phyloP scores from a whole-genome alignment of 2,797 vertebrate genomes.

The Liasis olivaceus region DNA sequence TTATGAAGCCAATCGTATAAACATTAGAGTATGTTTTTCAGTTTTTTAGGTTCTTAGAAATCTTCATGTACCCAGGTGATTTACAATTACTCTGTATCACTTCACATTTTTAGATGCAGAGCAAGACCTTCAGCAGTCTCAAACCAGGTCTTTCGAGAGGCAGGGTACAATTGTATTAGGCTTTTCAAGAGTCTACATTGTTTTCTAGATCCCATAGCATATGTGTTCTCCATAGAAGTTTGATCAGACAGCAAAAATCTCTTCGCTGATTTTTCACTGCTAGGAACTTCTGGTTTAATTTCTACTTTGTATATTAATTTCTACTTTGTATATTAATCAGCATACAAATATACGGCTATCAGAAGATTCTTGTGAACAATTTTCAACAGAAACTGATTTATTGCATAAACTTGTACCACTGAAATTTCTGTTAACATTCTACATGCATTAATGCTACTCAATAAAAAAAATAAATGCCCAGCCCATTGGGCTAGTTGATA shows the following conservation, averaged over 20 bases:
- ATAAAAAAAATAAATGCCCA: too few species aligned
- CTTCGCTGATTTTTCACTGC: not conserved
- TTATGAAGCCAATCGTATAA: not conserved
- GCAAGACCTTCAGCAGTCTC: not conserved
- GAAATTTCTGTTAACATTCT: too few species aligned
- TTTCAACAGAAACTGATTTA: too few species aligned
- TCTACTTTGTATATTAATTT: too few species aligned
- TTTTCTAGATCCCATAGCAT: not conserved
- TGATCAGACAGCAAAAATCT: not conserved
- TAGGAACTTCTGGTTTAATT: too few species aligned
- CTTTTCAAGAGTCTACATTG: not conserved
- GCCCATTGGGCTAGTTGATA: too few species aligned
- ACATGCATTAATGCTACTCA: too few species aligned
- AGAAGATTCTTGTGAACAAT: too few species aligned
- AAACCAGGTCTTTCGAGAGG: not conserved
- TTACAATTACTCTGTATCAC: not conserved
- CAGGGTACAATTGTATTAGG: not conserved
- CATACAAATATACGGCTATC: too few species aligned
- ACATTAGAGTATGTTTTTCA: not conserved
- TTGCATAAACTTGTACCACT: too few species aligned
- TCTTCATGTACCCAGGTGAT: not conserved
- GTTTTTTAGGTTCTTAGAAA: not conserved
- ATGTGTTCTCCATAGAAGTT: not conserved
- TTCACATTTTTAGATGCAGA: not conserved
- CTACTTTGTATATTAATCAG: too few species aligned